phyloP scores from a whole-genome alignment of 2,888 invertebrate genomes.

The Ophonus ardosiacus region DNA sequence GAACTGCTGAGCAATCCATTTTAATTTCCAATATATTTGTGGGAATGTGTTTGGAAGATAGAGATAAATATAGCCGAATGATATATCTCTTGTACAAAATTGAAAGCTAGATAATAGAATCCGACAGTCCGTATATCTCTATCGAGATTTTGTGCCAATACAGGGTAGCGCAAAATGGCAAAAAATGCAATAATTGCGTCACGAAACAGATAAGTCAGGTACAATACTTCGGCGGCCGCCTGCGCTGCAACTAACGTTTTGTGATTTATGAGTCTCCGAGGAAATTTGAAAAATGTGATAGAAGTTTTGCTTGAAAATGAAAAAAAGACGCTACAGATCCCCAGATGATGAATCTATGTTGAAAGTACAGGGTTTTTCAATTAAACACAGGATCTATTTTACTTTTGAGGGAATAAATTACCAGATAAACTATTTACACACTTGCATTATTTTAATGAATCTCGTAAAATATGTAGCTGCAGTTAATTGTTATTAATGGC shows the following conservation, averaged over 20 bases:
- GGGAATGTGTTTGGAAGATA: neutral
- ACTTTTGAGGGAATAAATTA: constrained; percentile 19
- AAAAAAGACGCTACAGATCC: constrained; percentile 21
- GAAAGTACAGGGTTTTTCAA: constrained; percentile 55
- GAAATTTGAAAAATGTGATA: constrained; percentile 61
- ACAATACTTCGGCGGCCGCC: constrained; percentile 2
- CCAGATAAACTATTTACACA: constrained; percentile 46
- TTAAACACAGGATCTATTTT: constrained; percentile 50
- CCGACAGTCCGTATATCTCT: constrained; percentile 24
- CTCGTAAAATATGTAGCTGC: constrained; percentile 15
- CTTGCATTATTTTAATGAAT: constrained; percentile 44
- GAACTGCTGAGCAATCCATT: neutral
- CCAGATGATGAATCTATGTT: constrained; percentile 54
- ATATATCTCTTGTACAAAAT: constrained; percentile 14
- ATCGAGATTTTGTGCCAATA: constrained; percentile 1
- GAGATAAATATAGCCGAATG: constrained; percentile 10
- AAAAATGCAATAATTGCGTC: constrained; percentile 40
- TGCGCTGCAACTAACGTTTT: constrained; percentile 32
- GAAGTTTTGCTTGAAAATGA: constrained; percentile 56
- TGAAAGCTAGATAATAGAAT: constrained; percentile 34
- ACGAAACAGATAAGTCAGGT: constrained; percentile 49
- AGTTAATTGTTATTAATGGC: constrained; percentile 52
- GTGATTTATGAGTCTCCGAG: constrained; percentile 54
- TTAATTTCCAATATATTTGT: neutral
- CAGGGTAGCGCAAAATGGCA: constrained; percentile 1